phyloP scores from a whole-genome alignment of 2,797 vertebrate species.

The Siniperca scherzeri region DNA sequence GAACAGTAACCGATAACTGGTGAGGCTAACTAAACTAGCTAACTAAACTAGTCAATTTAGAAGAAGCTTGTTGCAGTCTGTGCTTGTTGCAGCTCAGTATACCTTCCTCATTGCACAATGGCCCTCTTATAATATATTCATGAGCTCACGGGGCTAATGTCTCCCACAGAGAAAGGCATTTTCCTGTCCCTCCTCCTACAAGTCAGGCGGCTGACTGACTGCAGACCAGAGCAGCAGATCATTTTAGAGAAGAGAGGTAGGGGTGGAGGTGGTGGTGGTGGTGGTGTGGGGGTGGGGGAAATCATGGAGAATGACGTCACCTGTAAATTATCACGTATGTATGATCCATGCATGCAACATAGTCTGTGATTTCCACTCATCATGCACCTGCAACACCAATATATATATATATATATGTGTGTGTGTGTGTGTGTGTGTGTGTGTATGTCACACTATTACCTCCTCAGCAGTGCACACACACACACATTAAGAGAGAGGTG shows the following conservation, averaged over 20 bases:
- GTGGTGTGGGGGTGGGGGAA: neutral
- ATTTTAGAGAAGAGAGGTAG: conserved; percentile 25
- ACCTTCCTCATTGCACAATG: conserved; percentile 86
- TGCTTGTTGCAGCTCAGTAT: conserved; percentile 69
- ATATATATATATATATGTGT: neutral
- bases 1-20: neutral
- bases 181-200: conserved; percentile 69
- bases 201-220: conserved; percentile 58
- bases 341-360: conserved; percentile 39
- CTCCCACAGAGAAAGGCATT: conserved; percentile 81
- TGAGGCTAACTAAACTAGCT: neutral
- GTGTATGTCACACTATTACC: neutral
- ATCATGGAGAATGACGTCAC: conserved; percentile 62
- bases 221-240: conserved; percentile 72
- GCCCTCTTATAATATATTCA: conserved; percentile 86
- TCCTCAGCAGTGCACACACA: neutral
- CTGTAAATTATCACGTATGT: conserved; percentile 48
- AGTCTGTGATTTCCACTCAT: conserved; percentile 22
- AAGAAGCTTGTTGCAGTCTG: conserved; percentile 39
- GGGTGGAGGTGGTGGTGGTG: neutral
- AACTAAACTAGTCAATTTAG: neutral
- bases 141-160: conserved; percentile 86
- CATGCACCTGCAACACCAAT: conserved; percentile 38
- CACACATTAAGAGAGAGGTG: neutral
- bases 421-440: too few species aligned